Percentiles rank a stretch among this genome's conserved stretches.
Evolutionary conservation across 2,888 invertebrate genomes (phyloP).

Genomic region (Lasioglossum malachurum): DNA sequence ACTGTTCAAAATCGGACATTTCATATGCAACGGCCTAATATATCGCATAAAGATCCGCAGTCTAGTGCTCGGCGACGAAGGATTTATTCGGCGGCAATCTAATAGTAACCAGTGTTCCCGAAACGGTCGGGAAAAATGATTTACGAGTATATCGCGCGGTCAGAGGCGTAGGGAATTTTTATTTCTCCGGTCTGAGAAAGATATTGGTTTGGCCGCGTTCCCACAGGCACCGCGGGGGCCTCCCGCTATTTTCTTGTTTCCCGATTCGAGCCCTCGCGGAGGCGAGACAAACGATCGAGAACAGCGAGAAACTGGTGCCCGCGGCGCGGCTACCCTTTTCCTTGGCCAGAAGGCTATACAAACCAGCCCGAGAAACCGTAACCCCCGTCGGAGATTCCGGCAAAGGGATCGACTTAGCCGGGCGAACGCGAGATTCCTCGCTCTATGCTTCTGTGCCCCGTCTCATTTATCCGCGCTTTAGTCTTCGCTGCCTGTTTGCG

Average conservation of each 20-base stretch:
- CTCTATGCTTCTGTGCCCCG: conserved; percentile 5
- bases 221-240: conserved; percentile 73
- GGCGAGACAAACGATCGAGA: conserved; percentile 63
- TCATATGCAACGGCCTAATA: too few relatives aligned
- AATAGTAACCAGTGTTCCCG: background rate
- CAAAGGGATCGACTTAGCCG: conserved; percentile 36
- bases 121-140: conserved; percentile 2
- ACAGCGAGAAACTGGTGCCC: conserved; percentile 44
- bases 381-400: conserved; percentile 59
- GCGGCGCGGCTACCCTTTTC: conserved; percentile 36
- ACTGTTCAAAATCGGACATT: too few relatives aligned
- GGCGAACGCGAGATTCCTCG: conserved; percentile 53
- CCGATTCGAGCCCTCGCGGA: conserved; percentile 64
- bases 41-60: too few relatives aligned
- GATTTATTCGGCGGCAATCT: background rate
- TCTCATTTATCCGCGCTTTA: conserved; percentile 34
- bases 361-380: conserved; percentile 35
- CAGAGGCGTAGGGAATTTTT: conserved; percentile 25
- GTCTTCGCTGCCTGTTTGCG: conserved; percentile 38
- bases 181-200: conserved; percentile 34
- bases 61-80: background rate
- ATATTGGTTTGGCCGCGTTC: conserved; percentile 62
- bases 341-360: conserved; percentile 30
- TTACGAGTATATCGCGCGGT: background rate
- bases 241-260: conserved; percentile 84